A percentile compares a stretch with the other conserved stretches of the same genome.
Conservation (phyloP, 2,797 vertebrate genomes). For the Psittacula echo region DNA sequence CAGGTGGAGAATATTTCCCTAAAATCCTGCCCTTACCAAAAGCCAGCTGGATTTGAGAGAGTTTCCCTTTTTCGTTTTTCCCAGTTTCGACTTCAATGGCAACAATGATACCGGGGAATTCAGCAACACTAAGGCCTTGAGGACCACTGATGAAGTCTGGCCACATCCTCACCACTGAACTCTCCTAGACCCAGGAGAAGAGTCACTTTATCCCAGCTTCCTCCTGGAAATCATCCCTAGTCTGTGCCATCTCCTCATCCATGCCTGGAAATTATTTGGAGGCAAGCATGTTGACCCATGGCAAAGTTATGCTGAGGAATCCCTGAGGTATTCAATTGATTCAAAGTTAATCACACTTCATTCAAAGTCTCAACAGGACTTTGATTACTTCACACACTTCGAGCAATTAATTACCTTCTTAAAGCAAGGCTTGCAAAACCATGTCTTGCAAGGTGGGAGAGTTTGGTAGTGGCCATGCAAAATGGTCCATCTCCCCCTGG, state of each 20-base stretch:
- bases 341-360: neutral
- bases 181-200: neutral
- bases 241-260: neutral
- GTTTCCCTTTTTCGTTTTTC: neutral
- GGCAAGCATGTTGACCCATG: neutral
- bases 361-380: neutral
- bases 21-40: neutral
- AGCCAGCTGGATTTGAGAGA: neutral
- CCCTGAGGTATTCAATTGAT: neutral
- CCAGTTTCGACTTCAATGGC: accelerated
- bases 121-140: neutral
- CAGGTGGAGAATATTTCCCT: accelerated
- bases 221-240: neutral
- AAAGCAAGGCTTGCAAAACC: neutral
- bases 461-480: accelerated
- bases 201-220: neutral
- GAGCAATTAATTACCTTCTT: neutral
- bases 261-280: neutral
- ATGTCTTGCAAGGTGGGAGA: accelerated
- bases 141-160: neutral
- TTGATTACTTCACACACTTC: neutral
- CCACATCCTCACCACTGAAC: neutral
- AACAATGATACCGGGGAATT: accelerated
- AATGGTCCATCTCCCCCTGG: accelerated
- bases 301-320: neutral